phyloP scores from a whole-genome alignment of 2,113 vertebrate genomes.

The Anguilla rostrata region DNA sequence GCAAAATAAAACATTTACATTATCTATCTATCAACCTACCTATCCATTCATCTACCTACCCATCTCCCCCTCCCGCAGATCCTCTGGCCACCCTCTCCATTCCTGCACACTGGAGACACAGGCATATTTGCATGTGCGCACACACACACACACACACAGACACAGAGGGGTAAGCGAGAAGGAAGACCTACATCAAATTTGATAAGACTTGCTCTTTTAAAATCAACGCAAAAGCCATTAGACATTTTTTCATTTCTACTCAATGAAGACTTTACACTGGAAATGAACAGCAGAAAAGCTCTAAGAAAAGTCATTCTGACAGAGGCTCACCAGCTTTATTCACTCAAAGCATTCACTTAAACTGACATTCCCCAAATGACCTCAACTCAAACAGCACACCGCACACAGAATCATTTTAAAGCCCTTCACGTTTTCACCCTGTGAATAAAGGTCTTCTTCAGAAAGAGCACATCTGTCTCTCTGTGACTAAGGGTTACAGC shows the following conservation, averaged over 20 bases:
- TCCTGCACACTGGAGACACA: background rate
- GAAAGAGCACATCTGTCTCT: background rate
- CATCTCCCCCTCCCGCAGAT: too few species aligned
- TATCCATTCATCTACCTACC: too few species aligned
- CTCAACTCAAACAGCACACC: background rate
- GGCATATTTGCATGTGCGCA: background rate
- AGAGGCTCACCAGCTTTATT: background rate
- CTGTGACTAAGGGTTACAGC: constrained; percentile 25
- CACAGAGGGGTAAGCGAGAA: too few species aligned
- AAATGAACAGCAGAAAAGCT: background rate
- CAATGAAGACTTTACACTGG: constrained; percentile 14
- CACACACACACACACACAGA: background rate
- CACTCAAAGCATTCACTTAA: background rate
- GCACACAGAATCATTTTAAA: background rate
- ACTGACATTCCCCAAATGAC: constrained; percentile 5
- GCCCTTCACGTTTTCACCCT: background rate
- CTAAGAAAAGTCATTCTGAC: background rate
- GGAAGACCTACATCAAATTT: too few species aligned
- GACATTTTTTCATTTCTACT: constrained; percentile 2
- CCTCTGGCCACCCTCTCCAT: background rate
- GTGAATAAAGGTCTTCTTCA: background rate
- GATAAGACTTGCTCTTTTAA: too few species aligned
- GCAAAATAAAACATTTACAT: too few species aligned
- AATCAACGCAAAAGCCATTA: background rate
- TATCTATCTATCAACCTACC: too few species aligned